Evolutionary conservation across 2,888 invertebrate genomes (phyloP).

Genomic region (Schizotus pectinicornis): DNA sequence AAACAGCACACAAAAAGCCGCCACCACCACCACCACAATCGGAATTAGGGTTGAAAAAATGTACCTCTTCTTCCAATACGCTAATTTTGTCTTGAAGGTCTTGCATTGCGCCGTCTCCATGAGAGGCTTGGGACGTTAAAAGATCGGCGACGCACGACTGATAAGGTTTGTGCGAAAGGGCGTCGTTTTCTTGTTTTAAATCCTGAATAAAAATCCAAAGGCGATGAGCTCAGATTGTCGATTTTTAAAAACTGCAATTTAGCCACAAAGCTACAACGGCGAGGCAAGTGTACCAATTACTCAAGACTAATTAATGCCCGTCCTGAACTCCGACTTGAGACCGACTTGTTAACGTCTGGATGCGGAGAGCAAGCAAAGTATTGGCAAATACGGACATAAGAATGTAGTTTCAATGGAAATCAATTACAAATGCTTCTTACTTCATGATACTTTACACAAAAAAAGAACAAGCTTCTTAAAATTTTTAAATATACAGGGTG

Average conservation of each 20-base stretch:
- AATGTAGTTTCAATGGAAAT: no score
- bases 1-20: constrained; percentile 13
- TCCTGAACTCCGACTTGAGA: no score
- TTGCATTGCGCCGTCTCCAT: constrained; percentile 21
- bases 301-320: no score
- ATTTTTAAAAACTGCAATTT: no score
- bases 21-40: constrained; percentile 26
- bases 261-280: neutral
- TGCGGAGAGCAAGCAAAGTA: no score
- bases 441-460: no score
- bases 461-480: no score
- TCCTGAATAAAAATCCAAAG: constrained; percentile 35
- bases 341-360: no score
- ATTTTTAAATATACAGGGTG: no score
- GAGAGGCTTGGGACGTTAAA: constrained; percentile 26
- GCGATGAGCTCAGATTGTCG: no score
- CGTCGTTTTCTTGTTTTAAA: constrained; percentile 38
- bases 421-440: no score
- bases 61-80: constrained; percentile 41
- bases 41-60: constrained; percentile 5
- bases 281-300: neutral
- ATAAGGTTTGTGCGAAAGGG: constrained; percentile 35
- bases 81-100: constrained; percentile 41
- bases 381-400: no score
- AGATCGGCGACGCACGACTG: constrained; percentile 36